These are phyloP conservation scores for Micrastur ruficollis DNA, from an alignment of 2,797 vertebrate genomes.

Conservation along the genomic window DNA sequence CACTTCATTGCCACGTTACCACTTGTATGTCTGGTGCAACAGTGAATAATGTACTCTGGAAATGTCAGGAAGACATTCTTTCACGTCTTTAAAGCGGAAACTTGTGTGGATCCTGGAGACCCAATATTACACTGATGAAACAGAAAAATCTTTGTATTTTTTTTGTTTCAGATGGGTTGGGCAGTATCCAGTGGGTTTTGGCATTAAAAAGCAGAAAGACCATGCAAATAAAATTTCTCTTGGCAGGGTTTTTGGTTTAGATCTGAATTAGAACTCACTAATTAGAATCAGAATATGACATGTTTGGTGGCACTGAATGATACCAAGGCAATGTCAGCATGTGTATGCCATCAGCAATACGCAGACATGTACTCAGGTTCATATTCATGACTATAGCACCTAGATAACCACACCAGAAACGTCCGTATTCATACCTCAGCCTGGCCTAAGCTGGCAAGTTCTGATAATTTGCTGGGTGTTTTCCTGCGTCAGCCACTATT, in stretches of 20 bases:
- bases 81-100: not conserved
- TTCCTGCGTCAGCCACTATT: not conserved
- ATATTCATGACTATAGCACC: not conserved
- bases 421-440: not conserved
- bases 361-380: not conserved
- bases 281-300: not conserved
- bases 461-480: not conserved
- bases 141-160: not conserved
- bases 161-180: not conserved
- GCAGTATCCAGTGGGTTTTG: not conserved
- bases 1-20: slow-evolving; percentile 3
- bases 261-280: not conserved
- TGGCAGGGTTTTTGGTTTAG: not conserved
- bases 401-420: not conserved
- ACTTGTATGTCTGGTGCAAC: not conserved
- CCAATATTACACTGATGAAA: not conserved
- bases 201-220: not conserved
- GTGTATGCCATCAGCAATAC: not conserved
- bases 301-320: not conserved
- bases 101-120: not conserved
- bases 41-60: not conserved
- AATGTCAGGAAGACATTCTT: not conserved
- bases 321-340: not conserved
- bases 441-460: not conserved
- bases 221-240: not conserved